Conservation (phyloP, 2,113 vertebrate species). For the Lepus americanus region DNA sequence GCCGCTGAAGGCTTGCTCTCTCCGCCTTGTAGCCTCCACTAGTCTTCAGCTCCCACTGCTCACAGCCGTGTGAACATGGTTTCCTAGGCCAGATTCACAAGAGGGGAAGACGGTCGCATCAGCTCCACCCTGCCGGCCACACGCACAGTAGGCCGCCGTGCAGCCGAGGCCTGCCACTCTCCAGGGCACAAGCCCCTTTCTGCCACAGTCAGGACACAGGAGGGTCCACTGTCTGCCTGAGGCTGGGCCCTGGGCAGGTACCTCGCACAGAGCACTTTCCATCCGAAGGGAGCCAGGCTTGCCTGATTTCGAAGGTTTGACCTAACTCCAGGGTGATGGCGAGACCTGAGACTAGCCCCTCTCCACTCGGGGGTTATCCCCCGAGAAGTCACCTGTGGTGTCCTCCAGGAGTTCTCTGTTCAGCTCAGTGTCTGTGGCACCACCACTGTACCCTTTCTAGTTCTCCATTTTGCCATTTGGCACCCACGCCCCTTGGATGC, state of each 20-base stretch:
- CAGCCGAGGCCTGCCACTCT: not conserved
- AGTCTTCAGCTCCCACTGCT: not conserved
- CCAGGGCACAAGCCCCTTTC: not conserved
- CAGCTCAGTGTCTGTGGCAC: not conserved
- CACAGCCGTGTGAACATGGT: not conserved
- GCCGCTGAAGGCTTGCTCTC: too few species aligned
- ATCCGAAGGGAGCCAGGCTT: not conserved
- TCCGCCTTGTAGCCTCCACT: not conserved
- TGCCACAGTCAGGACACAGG: not conserved
- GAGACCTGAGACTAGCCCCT: not conserved
- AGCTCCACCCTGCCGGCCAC: not conserved
- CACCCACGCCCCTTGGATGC: not conserved
- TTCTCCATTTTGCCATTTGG: not conserved
- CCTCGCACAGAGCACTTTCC: not conserved
- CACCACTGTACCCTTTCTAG: not conserved
- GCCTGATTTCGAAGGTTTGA: not conserved
- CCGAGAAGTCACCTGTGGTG: not conserved
- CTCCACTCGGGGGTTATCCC: not conserved
- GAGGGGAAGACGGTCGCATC: not conserved
- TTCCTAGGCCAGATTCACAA: constrained; percentile 4
- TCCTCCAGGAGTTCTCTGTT: constrained; percentile 18
- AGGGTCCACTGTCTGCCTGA: not conserved
- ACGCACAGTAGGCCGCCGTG: not conserved
- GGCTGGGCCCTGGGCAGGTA: not conserved
- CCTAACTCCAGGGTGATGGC: not conserved